These are phyloP conservation scores for Barypeithes pellucidus DNA, from an alignment of 2,888 invertebrate species.

Conservation along the genomic window DNA sequence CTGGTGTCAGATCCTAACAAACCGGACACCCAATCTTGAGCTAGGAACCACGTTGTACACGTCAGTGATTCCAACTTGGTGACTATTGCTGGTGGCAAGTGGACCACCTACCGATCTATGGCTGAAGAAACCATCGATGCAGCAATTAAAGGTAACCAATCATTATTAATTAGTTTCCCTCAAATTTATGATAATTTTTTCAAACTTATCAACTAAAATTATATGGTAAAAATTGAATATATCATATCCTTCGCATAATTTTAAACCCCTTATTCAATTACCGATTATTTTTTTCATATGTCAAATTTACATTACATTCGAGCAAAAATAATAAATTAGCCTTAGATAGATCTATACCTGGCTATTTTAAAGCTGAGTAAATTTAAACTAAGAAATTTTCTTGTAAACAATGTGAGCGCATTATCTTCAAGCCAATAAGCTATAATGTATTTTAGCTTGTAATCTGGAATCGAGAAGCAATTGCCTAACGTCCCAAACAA, in stretches of 20 bases:
- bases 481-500: constrained; percentile 83
- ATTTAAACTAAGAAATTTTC: neutral
- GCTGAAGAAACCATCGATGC: constrained; percentile 96
- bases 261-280: too few species aligned
- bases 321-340: neutral
- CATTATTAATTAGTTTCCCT: too few species aligned
- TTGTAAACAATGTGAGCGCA: too few species aligned
- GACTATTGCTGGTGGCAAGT: constrained; percentile 99
- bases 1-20: constrained; percentile 98
- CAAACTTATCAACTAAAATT: too few species aligned
- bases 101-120: constrained; percentile 99
- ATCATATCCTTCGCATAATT: too few species aligned
- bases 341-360: neutral
- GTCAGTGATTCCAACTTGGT: constrained; percentile 91
- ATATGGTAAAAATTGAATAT: too few species aligned
- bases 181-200: too few species aligned
- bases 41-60: constrained; percentile 98
- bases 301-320: too few species aligned
- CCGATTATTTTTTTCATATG: too few species aligned
- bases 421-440: neutral
- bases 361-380: too few species aligned
- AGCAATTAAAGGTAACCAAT: constrained; percentile 80
- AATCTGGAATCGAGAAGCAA: constrained; percentile 77
- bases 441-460: constrained; percentile 74
- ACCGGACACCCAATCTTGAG: constrained; percentile 96